Conservation (phyloP, 1,140 invertebrate genomes). For the Stegodyphus dumicola region DNA sequence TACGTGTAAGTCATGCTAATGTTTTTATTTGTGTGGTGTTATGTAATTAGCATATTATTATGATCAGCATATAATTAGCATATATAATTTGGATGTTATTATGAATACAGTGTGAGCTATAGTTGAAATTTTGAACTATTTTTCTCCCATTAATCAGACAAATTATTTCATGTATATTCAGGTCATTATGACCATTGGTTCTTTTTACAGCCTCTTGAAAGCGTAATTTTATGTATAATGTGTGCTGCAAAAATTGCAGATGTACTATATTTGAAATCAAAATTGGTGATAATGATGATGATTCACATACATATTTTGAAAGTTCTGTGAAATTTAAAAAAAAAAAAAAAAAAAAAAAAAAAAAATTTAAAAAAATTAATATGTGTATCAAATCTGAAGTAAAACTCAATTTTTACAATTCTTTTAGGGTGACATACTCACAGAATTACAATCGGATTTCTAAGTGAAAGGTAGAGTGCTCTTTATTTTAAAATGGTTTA, state of each 20-base stretch:
- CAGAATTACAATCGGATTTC: conserved; percentile 58
- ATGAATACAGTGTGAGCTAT: no score
- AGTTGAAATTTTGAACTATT: no score
- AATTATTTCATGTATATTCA: no score
- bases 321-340: not conserved
- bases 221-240: not conserved
- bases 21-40: no score
- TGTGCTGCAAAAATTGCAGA: not conserved
- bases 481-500: conserved; percentile 15
- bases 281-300: not conserved
- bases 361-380: no score
- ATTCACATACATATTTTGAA: not conserved
- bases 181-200: not conserved
- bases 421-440: conserved; percentile 56
- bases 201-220: not conserved
- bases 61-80: no score
- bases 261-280: not conserved
- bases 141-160: no score
- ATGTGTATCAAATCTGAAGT: not conserved
- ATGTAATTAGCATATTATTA: no score
- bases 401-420: not conserved
- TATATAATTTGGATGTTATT: no score
- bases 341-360: no score
- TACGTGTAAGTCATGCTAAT: no score
- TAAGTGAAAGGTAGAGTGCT: conserved; percentile 35